Conservation (phyloP, 2,888 invertebrate genomes). For the Cenopis cana region DNA sequence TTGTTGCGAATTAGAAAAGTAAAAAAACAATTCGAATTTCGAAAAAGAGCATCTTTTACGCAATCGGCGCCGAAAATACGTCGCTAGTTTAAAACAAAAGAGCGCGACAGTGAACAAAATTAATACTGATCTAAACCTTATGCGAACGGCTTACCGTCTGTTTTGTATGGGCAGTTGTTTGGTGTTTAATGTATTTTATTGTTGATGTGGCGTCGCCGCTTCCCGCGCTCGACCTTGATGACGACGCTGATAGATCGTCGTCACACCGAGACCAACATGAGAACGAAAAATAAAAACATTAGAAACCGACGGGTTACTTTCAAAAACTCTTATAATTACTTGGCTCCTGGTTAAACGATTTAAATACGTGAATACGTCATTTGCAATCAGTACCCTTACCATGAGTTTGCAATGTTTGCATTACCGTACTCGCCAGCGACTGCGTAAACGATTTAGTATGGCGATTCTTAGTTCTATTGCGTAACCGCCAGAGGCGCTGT, state of each 20-base stretch:
- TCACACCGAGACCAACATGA: slow-evolving; percentile 17
- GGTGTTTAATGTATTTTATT: neutral
- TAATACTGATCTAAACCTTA: neutral
- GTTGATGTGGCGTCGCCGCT: slow-evolving; percentile 28
- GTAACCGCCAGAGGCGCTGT: no score
- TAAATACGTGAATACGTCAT: neutral
- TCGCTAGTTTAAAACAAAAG: slow-evolving; percentile 28
- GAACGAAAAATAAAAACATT: slow-evolving; percentile 33
- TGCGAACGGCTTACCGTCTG: neutral
- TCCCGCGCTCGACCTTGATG: slow-evolving; percentile 68
- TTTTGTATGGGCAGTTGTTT: neutral
- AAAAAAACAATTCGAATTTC: slow-evolving; percentile 49
- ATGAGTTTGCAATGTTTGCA: no score
- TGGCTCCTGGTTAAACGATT: neutral
- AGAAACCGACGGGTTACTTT: neutral
- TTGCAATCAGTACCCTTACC: neutral
- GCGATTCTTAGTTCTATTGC: no score
- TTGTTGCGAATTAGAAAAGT: slow-evolving; percentile 59
- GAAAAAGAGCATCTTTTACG: slow-evolving; percentile 59
- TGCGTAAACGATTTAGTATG: no score
- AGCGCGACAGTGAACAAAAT: neutral
- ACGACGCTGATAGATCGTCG: slow-evolving; percentile 70
- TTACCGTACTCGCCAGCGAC: no score
- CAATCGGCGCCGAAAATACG: slow-evolving; percentile 66
- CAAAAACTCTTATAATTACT: neutral